Conservation (phyloP, 1,140 invertebrate genomes). For the Hyles vespertilio region DNA sequence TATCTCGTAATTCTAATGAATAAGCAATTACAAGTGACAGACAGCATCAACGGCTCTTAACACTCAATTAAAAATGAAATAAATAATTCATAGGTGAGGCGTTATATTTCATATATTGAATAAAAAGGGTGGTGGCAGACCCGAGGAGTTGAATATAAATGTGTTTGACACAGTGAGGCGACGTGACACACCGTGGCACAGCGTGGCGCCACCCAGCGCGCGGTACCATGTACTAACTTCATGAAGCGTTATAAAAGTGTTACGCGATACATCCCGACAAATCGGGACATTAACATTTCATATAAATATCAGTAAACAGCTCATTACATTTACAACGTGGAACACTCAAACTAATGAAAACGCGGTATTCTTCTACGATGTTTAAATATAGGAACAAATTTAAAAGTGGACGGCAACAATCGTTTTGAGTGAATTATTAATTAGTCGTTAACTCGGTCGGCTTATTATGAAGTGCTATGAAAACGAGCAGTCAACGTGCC, state of each 20-base stretch:
- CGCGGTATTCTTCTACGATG: too few species aligned
- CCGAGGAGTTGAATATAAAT: constrained; percentile 49
- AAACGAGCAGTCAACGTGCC: constrained; percentile 42
- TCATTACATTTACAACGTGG: neutral
- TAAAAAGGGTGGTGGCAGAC: constrained; percentile 31
- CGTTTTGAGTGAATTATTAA: constrained; percentile 58
- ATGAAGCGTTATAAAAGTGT: constrained; percentile 21
- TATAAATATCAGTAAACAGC: neutral
- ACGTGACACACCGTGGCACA: constrained; percentile 30
- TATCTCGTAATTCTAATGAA: constrained; percentile 13
- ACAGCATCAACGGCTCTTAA: constrained; percentile 26
- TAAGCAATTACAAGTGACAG: constrained; percentile 17
- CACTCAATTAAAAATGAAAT: constrained; percentile 49
- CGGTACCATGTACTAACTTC: constrained; percentile 11
- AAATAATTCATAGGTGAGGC: constrained; percentile 45
- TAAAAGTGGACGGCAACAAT: constrained; percentile 38
- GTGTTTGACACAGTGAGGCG: constrained; percentile 29
- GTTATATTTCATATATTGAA: constrained; percentile 38
- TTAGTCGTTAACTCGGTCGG: constrained; percentile 47
- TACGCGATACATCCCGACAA: constrained; percentile 3
- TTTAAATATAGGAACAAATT: neutral
- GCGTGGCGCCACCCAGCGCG: constrained; percentile 37
- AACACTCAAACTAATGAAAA: too few species aligned
- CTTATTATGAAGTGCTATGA: constrained; percentile 53
- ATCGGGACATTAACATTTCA: neutral